These are phyloP conservation scores for Apamea epomidion DNA, from an alignment of 2,888 invertebrate species.

Conservation along the genomic window DNA sequence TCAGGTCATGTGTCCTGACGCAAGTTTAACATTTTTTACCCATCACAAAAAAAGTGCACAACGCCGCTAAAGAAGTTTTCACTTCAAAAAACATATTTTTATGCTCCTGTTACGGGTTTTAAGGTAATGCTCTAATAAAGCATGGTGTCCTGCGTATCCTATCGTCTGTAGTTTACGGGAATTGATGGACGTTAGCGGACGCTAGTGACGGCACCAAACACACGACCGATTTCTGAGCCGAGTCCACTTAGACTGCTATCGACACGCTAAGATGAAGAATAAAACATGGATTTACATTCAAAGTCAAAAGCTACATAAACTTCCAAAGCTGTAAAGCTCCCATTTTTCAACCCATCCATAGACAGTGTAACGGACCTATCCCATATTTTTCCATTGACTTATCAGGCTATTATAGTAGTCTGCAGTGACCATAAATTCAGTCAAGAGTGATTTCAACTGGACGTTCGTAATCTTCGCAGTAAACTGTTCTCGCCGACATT, in stretches of 20 bases:
- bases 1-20: no score
- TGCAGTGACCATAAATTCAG: constrained; percentile 52
- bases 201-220: background rate
- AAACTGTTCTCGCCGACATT: constrained; percentile 49
- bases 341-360: constrained; percentile 4
- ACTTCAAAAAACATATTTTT: no score
- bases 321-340: background rate
- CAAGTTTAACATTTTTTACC: no score
- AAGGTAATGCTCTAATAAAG: background rate
- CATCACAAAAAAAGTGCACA: no score
- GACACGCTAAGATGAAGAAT: background rate
- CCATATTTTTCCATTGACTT: constrained; percentile 42
- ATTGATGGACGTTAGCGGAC: background rate
- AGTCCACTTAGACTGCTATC: background rate
- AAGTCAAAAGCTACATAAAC: background rate
- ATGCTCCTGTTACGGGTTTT: no score
- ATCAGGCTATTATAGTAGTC: constrained; percentile 44
- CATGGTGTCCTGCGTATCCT: background rate
- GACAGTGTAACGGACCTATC: background rate
- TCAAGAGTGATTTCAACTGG: constrained; percentile 54
- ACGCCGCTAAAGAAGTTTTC: no score
- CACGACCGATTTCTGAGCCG: background rate
- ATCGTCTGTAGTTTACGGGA: background rate
- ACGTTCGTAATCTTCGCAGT: constrained; percentile 40
- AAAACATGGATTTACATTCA: background rate